phyloP scores from a whole-genome alignment of 2,888 invertebrate species.

The Agrypnus murinus region DNA sequence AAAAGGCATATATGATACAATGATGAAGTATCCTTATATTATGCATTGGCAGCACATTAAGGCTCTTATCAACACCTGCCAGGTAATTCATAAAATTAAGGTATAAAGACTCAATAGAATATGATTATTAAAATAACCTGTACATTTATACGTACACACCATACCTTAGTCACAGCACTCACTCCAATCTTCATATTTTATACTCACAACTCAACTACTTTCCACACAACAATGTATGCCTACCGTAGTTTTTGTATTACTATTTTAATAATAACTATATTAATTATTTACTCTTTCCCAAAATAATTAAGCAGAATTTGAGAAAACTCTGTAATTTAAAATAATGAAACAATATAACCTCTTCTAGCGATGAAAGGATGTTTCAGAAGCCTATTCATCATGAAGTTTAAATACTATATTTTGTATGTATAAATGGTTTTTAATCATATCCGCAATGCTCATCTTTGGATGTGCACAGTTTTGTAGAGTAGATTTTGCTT shows the following conservation, averaged over 20 bases:
- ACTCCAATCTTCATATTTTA: background rate
- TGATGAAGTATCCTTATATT: slow-evolving; percentile 94
- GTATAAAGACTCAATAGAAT: too few species aligned
- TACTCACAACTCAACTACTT: background rate
- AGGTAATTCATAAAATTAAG: slow-evolving; percentile 75
- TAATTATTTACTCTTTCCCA: too few species aligned
- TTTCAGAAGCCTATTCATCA: slow-evolving; percentile 16
- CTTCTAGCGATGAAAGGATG: slow-evolving; percentile 16
- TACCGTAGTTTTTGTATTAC: too few species aligned
- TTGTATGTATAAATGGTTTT: slow-evolving; percentile 38
- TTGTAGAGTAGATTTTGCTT: slow-evolving; percentile 10
- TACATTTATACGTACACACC: background rate
- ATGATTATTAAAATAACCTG: background rate
- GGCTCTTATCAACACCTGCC: slow-evolving; percentile 87
- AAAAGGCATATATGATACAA: slow-evolving; percentile 95
- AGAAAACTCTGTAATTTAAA: slow-evolving; percentile 1
- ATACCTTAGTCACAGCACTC: background rate
- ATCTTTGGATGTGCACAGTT: slow-evolving; percentile 20
- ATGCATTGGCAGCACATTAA: slow-evolving; percentile 98
- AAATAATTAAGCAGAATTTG: slow-evolving; percentile 8
- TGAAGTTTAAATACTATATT: slow-evolving; percentile 12
- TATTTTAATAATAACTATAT: too few species aligned
- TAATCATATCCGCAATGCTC: slow-evolving; percentile 19
- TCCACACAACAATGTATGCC: too few species aligned
- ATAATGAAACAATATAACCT: background rate